Evolutionary conservation across 1,140 invertebrate species (phyloP).

Genomic region (Trichonephila inaurata): DNA sequence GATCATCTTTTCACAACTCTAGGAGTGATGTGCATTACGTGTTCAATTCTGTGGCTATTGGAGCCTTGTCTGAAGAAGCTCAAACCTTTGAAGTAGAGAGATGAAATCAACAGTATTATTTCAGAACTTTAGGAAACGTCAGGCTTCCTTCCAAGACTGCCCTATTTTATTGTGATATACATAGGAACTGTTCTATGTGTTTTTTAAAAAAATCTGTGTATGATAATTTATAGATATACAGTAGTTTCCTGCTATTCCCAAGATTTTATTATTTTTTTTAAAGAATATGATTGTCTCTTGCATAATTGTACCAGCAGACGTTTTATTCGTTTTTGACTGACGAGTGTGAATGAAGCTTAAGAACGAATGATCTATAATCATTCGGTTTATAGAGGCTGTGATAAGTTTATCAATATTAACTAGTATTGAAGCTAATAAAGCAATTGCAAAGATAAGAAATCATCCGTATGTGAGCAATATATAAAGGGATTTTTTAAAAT

Average conservation of each 20-base stretch:
- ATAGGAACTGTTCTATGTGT: neutral
- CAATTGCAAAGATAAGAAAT: too few species aligned
- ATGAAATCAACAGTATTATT: neutral
- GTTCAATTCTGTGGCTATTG: slow-evolving; percentile 77
- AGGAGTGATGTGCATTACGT: slow-evolving; percentile 70
- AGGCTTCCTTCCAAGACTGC: neutral
- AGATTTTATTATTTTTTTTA: too few species aligned
- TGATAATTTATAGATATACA: neutral
- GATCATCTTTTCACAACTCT: slow-evolving; percentile 77
- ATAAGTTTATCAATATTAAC: too few species aligned
- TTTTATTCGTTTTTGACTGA: too few species aligned
- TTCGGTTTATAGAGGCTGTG: too few species aligned
- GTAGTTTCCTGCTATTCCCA: neutral
- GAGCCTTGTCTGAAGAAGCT: slow-evolving; percentile 73
- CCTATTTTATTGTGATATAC: slow-evolving; percentile 4
- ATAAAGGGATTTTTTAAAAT: too few species aligned
- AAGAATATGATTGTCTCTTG: too few species aligned
- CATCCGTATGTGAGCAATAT: too few species aligned
- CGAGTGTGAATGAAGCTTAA: too few species aligned
- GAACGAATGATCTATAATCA: too few species aligned
- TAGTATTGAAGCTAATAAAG: too few species aligned
- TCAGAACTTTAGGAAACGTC: neutral
- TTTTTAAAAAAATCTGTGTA: neutral
- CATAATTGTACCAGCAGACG: too few species aligned
- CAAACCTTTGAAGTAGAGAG: slow-evolving; percentile 41